These are phyloP conservation scores for Aurelia aurita DNA, from an alignment of 30 jellyfish, hydroid and myxozoan species.

Conservation along the genomic window DNA sequence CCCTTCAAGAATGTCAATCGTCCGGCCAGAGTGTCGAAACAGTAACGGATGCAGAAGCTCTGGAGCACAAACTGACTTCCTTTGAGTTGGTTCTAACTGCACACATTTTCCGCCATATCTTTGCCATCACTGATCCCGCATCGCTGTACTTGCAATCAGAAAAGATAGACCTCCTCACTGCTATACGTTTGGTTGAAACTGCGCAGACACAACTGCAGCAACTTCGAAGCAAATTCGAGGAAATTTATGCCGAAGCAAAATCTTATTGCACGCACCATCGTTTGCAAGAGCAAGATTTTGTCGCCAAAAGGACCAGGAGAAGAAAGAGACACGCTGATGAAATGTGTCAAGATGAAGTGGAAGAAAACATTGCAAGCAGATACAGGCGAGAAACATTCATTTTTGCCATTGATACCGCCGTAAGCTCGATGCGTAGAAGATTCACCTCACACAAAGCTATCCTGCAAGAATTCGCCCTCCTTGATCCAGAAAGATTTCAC, in stretches of 20 bases:
- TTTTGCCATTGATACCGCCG: not conserved
- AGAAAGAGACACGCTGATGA: too few species aligned
- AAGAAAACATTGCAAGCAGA: not conserved
- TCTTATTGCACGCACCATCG: too few species aligned
- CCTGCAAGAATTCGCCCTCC: not conserved
- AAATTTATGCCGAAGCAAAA: too few species aligned
- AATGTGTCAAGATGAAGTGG: not conserved
- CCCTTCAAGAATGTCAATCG: not conserved
- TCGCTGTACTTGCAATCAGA: not conserved
- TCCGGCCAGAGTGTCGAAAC: not conserved
- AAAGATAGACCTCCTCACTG: not conserved
- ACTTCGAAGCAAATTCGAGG: too few species aligned
- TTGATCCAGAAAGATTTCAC: not conserved
- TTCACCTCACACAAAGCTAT: slow-evolving; percentile 11
- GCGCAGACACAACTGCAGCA: too few species aligned
- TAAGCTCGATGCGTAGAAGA: slow-evolving; percentile 1
- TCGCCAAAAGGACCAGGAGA: too few species aligned
- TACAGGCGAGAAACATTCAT: not conserved
- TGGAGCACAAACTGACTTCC: not conserved
- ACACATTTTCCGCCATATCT: not conserved
- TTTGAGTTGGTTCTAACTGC: not conserved
- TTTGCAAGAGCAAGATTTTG: too few species aligned
- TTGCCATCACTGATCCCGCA: not conserved
- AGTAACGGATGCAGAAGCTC: not conserved
- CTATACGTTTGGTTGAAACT: too few species aligned